Evolutionary conservation across 2,113 vertebrate species (phyloP), one percentile per base, ranked within the genome.

Genomic region (Corydoras sp.): DNA sequence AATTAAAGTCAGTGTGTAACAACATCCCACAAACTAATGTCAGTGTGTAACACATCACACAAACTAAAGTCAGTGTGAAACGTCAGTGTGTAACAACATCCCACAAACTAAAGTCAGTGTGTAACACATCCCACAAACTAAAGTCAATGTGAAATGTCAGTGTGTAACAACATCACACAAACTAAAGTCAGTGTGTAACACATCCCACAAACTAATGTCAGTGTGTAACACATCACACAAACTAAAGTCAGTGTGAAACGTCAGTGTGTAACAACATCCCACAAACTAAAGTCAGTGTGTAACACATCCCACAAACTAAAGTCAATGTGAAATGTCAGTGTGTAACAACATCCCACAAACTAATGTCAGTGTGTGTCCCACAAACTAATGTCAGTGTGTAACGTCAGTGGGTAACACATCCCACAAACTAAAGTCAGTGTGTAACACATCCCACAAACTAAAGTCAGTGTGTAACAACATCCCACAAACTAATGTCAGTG

Each of bases 1-100:
- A 43, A 5, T 2, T 43, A 43, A 4, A 31, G 93, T 83, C 95
- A 59, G 30, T 14, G 14, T 51, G 54, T 74, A n/a, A 51, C 15
- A n/a, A 10, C 9, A 35, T 14, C 24, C 0, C 0, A 3, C 49
- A 51, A 18, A 48, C 32, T 0, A 2, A 15, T 11, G 5, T 48
- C 54, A 10, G 53, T 58, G 5, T 65, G 56, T 63, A n/a, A 51
- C 15, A 48, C 51, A 53, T 53, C 11, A 2, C 10, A 0, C 11
- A 53, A 12, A 12, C 13, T 43, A 43, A 43, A 4, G 7, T 43
- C 35, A 43, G 35, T 43, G 35, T 51, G 54, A 68, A 43, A 54
- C 49, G n/a, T 13, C 75, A 10, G 53, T 50, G 2, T 65, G 56
- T 63, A n/a, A 51, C 50, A 48, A 5, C 51, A 53, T 53, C 11